A percentile compares a stretch with the other conserved stretches of the same genome.
These are phyloP conservation scores for Hiodon tergisus DNA, from an alignment of 2,113 vertebrate genomes.

Conservation along the genomic window DNA sequence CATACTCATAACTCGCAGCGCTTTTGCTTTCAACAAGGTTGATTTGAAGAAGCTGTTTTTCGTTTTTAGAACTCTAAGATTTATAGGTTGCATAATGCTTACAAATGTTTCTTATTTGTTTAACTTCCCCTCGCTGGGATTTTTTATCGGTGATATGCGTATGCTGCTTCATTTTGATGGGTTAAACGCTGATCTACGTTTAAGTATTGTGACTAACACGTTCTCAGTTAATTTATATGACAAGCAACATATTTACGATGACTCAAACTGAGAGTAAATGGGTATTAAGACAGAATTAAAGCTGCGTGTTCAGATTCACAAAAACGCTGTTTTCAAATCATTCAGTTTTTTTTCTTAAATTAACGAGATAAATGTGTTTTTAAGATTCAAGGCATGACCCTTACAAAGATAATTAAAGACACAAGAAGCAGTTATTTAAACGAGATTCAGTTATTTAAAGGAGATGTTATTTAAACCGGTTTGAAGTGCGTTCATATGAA, in stretches of 20 bases:
- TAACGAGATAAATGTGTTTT: slow-evolving; percentile 6
- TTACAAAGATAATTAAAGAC: slow-evolving; percentile 3
- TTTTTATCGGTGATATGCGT: slow-evolving; percentile 6
- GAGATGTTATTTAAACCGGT: too few relatives aligned
- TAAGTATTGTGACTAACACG: background rate
- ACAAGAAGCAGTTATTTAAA: slow-evolving; percentile 6
- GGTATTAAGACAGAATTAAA: background rate
- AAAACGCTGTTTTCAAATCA: background rate
- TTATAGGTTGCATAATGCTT: background rate
- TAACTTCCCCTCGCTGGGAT: too few relatives aligned
- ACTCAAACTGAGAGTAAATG: background rate
- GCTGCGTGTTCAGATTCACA: background rate
- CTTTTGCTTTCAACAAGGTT: background rate
- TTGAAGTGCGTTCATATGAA: too few relatives aligned
- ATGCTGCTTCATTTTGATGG: background rate
- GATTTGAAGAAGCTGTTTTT: slow-evolving; percentile 1
- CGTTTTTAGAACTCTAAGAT: background rate
- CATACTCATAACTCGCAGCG: too few relatives aligned
- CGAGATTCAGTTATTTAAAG: background rate
- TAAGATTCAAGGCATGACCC: background rate
- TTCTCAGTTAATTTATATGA: slow-evolving; percentile 5
- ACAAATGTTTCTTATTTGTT: slow-evolving; percentile 8
- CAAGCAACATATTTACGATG: background rate
- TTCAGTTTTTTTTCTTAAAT: slow-evolving; percentile 1
- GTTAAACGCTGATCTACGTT: background rate